Conservation (phyloP, 2,888 invertebrate genomes). For the Chironomus riparius region DNA sequence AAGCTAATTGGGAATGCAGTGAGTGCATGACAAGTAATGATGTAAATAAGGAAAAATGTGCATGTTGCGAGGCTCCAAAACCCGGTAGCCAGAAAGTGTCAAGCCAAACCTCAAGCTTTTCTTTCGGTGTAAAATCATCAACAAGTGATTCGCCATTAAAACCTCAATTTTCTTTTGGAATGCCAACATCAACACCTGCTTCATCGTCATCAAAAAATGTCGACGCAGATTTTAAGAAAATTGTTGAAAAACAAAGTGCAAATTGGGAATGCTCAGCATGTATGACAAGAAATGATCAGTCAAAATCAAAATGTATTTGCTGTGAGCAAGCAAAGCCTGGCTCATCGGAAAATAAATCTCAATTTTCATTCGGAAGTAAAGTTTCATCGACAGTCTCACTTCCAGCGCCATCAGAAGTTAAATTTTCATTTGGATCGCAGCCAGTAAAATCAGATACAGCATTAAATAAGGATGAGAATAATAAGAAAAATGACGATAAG, state of each 20-base stretch:
- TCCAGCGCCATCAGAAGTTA: conserved; percentile 29
- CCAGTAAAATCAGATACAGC: not conserved
- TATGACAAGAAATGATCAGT: conserved; percentile 48
- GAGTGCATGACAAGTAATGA: conserved; percentile 50
- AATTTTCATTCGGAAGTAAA: conserved; percentile 36
- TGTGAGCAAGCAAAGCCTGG: conserved; percentile 50
- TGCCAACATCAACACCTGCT: conserved; percentile 8
- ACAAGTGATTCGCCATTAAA: not conserved
- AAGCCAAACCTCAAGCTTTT: conserved; percentile 2
- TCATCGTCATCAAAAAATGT: not conserved
- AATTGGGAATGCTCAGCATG: conserved; percentile 55
- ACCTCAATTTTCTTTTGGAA: not conserved
- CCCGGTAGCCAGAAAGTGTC: conserved; percentile 33
- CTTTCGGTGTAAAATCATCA: not conserved
- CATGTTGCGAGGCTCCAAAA: conserved; percentile 47
- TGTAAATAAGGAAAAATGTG: conserved; percentile 42
- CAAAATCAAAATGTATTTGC: conserved; percentile 46
- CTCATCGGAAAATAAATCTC: conserved; percentile 31
- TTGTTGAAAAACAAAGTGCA: conserved; percentile 37
- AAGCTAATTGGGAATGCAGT: conserved; percentile 48
- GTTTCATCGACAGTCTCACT: conserved; percentile 27
- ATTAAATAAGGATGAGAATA: not conserved
- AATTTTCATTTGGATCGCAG: conserved; percentile 21
- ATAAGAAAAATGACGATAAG: conserved; percentile 27
- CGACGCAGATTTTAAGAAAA: conserved; percentile 39